A percentile compares a stretch with the other conserved stretches of the same genome.
phyloP scores from a whole-genome alignment of 2,888 invertebrate species.

The Pandemis corylana region DNA sequence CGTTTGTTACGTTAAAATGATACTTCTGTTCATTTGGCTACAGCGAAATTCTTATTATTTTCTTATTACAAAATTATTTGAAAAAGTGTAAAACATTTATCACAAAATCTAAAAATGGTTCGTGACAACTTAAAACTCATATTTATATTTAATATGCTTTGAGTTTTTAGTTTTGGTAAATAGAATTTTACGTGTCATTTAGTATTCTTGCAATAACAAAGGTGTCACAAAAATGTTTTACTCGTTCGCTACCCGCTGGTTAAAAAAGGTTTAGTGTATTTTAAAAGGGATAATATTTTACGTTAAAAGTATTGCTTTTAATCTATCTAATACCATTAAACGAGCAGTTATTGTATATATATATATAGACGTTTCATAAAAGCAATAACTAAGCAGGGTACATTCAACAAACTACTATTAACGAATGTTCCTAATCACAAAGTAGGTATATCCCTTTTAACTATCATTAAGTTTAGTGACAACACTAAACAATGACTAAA shows the following conservation, averaged over 20 bases:
- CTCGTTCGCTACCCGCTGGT: neutral
- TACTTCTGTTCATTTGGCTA: conserved; percentile 70
- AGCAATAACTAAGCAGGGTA: too few species aligned
- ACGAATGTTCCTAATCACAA: too few species aligned
- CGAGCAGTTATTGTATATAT: too few species aligned
- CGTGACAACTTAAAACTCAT: neutral
- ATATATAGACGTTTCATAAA: too few species aligned
- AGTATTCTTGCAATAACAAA: neutral
- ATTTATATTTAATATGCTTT: neutral
- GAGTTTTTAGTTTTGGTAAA: neutral
- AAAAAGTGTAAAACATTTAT: conserved; percentile 33
- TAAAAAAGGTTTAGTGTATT: neutral
- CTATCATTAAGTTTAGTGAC: too few species aligned
- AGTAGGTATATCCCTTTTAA: too few species aligned
- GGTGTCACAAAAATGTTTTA: conserved; percentile 7
- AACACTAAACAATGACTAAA: too few species aligned
- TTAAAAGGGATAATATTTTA: neutral
- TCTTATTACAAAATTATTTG: conserved; percentile 47
- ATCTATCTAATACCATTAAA: too few species aligned
- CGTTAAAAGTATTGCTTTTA: too few species aligned
- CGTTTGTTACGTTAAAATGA: conserved; percentile 72
- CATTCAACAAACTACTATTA: too few species aligned
- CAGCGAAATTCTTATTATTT: conserved; percentile 31
- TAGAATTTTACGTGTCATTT: neutral
- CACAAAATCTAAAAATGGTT: conserved; percentile 12